Conservation (phyloP, 1,140 invertebrate genomes). For the Phymorhynchus buccinoides region DNA sequence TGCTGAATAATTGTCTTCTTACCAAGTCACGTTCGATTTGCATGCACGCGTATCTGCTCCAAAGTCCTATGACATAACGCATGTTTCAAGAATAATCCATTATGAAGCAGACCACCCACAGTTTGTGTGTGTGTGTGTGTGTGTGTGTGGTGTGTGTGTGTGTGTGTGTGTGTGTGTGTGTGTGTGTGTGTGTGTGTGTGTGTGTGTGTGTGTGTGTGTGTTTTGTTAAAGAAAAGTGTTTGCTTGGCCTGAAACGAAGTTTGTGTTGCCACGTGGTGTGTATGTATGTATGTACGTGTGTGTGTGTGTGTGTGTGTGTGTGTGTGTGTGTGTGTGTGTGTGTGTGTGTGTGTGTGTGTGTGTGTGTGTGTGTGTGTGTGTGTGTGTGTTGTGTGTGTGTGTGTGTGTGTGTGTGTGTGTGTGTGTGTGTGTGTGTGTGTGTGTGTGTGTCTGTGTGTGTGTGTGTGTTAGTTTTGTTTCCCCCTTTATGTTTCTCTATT, state of each 20-base stretch:
- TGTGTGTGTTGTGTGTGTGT: not conserved
- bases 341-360: slow-evolving; percentile 10
- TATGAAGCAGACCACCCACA: too few species aligned
- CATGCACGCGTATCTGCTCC: too few species aligned
- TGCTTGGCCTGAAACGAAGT: too few species aligned
- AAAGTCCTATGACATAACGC: too few species aligned
- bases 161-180: not conserved
- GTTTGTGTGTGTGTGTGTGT: not conserved
- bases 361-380: not conserved
- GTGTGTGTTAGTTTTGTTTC: not conserved
- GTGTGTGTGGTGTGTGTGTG: not conserved
- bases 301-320: not conserved
- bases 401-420: not conserved
- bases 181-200: not conserved
- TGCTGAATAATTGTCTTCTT: too few species aligned
- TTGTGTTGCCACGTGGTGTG: too few species aligned
- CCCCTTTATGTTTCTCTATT: not conserved
- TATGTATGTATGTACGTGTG: not conserved
- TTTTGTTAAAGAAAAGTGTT: too few species aligned
- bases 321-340: not conserved
- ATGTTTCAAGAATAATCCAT: too few species aligned
- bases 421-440: too few species aligned
- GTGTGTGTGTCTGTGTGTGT: too few species aligned
- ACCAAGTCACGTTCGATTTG: too few species aligned
- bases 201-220: not conserved